phyloP scores from a whole-genome alignment of 2,113 vertebrate species.

The Dunckerocampus dactyliophorus region DNA sequence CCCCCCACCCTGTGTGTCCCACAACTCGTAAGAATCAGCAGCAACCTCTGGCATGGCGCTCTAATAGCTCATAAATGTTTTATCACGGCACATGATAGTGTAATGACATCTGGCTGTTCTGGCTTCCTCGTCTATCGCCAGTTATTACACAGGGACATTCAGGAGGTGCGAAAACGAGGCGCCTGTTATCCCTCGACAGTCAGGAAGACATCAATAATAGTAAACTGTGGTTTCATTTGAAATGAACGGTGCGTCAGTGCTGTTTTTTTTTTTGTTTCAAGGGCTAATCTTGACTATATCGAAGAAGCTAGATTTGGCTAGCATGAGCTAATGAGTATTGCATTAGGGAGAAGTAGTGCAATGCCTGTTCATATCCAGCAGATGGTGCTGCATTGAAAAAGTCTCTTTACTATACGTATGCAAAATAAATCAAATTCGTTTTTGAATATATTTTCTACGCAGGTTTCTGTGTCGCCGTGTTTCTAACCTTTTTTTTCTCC shows the following conservation, averaged over 20 bases:
- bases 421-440: too few relatives aligned
- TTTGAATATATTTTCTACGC: too few relatives aligned
- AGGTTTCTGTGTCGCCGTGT: too few relatives aligned
- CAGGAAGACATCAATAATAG: not conserved
- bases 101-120: slow-evolving; percentile 60
- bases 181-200: not conserved
- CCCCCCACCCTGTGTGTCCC: slow-evolving; percentile 13
- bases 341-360: too few relatives aligned
- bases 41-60: slow-evolving; percentile 33
- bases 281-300: not conserved
- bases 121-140: slow-evolving; percentile 23
- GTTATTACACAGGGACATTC: not conserved
- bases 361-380: too few relatives aligned
- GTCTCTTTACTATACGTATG: too few relatives aligned
- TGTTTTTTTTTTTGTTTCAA: not conserved
- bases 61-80: slow-evolving; percentile 68
- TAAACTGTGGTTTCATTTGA: not conserved
- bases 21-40: slow-evolving; percentile 36
- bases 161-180: slow-evolving; percentile 1
- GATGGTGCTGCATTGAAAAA: too few relatives aligned
- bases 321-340: not conserved
- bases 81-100: slow-evolving; percentile 54
- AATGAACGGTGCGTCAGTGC: not conserved
- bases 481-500: too few relatives aligned
- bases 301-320: not conserved